Base-by-base conservation (phyloP, 2,113 vertebrate genomes). In the Trochalopteron elliotii region DNA sequence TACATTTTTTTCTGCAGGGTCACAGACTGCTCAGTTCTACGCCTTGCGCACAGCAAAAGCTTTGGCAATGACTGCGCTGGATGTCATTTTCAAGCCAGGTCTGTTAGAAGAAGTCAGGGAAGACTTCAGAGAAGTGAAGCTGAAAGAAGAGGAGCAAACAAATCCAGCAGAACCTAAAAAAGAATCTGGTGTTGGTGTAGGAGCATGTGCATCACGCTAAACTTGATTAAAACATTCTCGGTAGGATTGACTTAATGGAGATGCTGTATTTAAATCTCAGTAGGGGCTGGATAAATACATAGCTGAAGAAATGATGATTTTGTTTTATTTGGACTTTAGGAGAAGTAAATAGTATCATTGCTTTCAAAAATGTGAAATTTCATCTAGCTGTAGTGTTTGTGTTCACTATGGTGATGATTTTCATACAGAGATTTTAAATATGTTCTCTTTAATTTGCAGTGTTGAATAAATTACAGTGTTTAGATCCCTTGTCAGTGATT, bases 31-130 rank as follows among this genome's bases (percentile, higher is more conserved):
- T 96, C 99, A 99, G 96, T 98, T 98, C 96, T 99, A 98, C 27
- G 86, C 98, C 77, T 97, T 99, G 96, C 98, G 98, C 86, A 98
- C 98, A 31, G 98, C 98, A 82, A 98, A 99, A 95, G 98, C 98
- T 64, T 96, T 99, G 96, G 98, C 98, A 17, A 99, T 99, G 99
- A 99, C 99, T 85, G 98, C 99, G 19, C 94, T 99, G 95, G 99
- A 99, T 93, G 97, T 99, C 6, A 95, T 99, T 64, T 98, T 98
- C 97, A 97, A 98, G 88, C 98, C 98, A 63, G 97, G 95, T 81
- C 95, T 99, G 65, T 93, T 99, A n/a, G 95, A 97, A 94, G 97
- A 95, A 96, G 93, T 98, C 88, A 98, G 95, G 90, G 96, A 98
- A 20, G 98, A 99, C 83, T 99, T 99, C 33, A 97, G 94, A 50